A percentile compares a stretch with the other conserved stretches of the same genome.
Conservation (phyloP, 1,140 invertebrate species). For the Camponotus vicinus region DNA sequence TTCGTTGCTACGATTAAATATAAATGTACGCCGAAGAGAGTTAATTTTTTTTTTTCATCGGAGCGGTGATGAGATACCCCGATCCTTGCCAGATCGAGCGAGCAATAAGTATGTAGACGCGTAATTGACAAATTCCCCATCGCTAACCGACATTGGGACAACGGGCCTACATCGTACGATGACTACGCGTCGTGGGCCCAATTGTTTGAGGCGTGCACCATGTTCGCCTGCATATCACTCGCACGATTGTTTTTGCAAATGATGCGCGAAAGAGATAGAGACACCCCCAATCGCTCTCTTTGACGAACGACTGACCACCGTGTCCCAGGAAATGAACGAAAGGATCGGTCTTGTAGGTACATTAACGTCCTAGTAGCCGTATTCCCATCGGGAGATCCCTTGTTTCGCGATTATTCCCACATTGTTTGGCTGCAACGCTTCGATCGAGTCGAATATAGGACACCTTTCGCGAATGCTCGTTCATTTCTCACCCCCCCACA, state of each 20-base stretch:
- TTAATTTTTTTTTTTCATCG: background rate
- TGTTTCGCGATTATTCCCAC: background rate
- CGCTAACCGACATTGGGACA: slow-evolving; percentile 8
- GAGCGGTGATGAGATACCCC: background rate
- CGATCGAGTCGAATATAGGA: slow-evolving; percentile 10
- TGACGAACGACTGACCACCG: slow-evolving; percentile 26
- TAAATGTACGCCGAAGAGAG: background rate
- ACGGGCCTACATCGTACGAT: background rate
- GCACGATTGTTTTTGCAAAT: slow-evolving; percentile 53
- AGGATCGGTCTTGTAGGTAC: slow-evolving; percentile 6
- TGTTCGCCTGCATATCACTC: slow-evolving; percentile 49
- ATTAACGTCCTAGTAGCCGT: background rate
- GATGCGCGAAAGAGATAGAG: slow-evolving; percentile 22
- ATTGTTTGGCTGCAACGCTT: background rate
- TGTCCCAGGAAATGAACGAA: slow-evolving; percentile 17
- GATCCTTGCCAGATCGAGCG: background rate
- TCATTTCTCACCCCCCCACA: background rate
- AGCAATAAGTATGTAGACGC: background rate
- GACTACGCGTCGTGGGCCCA: background rate
- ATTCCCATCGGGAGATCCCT: slow-evolving; percentile 7
- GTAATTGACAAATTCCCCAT: background rate
- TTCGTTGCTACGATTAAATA: background rate
- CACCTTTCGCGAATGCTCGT: background rate
- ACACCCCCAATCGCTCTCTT: background rate
- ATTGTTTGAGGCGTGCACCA: slow-evolving; percentile 35